Base-by-base conservation (phyloP, 2,113 vertebrate species). In the Leptodactylus fuscus region DNA sequence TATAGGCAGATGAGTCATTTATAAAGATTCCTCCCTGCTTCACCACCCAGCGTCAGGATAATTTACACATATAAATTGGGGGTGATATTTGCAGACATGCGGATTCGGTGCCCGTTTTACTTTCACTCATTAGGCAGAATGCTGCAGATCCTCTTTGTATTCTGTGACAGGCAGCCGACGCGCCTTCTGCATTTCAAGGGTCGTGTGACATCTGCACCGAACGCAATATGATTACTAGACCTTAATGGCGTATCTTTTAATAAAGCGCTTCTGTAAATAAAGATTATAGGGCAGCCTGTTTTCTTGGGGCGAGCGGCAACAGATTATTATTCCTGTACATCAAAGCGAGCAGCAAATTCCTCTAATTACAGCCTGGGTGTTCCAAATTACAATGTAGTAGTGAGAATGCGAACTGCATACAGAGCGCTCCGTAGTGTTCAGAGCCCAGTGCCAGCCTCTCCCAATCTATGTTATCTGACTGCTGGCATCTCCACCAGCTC, bases 241-340 rank as follows among this genome's bases (percentile, higher is more conserved):
- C 65, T 77, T 85, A 85, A 85, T 77, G 58, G 38, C 71, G 22
- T 67, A 38, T 67, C 55, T 65, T 85, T 76, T 85, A 85, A 51
- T 85, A 85, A 84, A 77, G 79, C 41, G 5, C 73, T 13, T 51
- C 71, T 36, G 82, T 84, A 84, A 85, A 85, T 85, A 85, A 76
- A 77, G 73, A 85, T 85, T 85, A 85, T 49, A 77, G 73, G 82
- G 82, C 73, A 77, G 73, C 48, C 58, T 48, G 53, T 83, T 67
- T 85, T 76, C 74, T 85, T 62, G 74, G 82, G 82, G 73, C 55
- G 29, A 85, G 46, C 58, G 20, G 73, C 29, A 85, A 85, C 82
- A 77, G 55, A 77, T 85, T 85, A 83, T 83, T 83, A 85, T 85
- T 77, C 44, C 74, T 55, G 24, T 85, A 76, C 82, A 85, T 85